These are phyloP conservation scores for Melolontha melolontha DNA, from an alignment of 2,888 invertebrate species.

Conservation along the genomic window DNA sequence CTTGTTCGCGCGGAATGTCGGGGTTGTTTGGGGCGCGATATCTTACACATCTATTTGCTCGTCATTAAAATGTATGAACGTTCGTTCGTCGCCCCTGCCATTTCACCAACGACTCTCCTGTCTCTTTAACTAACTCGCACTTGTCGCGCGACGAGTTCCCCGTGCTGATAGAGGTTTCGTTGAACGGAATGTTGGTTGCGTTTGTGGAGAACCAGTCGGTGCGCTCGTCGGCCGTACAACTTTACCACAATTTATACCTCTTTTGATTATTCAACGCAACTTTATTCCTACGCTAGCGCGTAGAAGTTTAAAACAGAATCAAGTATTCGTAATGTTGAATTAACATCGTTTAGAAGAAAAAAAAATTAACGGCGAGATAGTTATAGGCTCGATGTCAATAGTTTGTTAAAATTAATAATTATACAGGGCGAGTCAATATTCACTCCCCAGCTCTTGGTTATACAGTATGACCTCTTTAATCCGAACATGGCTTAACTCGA, in stretches of 20 bases:
- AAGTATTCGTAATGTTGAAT: too few relatives aligned
- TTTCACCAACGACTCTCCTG: constrained; percentile 8
- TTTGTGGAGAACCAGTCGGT: neutral
- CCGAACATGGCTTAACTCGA: too few relatives aligned
- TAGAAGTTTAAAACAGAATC: too few relatives aligned
- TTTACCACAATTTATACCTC: constrained; percentile 12
- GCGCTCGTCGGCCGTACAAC: neutral
- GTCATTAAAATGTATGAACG: constrained; percentile 53
- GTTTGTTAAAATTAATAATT: too few relatives aligned
- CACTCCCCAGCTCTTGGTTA: too few relatives aligned
- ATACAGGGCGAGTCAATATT: too few relatives aligned
- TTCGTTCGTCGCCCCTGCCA: constrained; percentile 13
- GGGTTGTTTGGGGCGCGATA: constrained; percentile 50
- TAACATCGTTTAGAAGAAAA: too few relatives aligned
- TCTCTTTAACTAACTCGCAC: constrained; percentile 15
- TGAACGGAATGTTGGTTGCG: constrained; percentile 1
- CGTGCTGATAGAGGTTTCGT: constrained; percentile 7
- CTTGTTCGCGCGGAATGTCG: constrained; percentile 50
- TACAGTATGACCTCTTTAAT: too few relatives aligned
- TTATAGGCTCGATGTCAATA: too few relatives aligned
- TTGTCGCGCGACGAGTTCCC: neutral
- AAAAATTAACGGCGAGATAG: too few relatives aligned
- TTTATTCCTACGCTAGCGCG: neutral
- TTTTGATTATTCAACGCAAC: constrained; percentile 16
- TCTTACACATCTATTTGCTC: constrained; percentile 52